phyloP scores from a whole-genome alignment of 2,113 vertebrate genomes.

The Scatophagus argus region DNA sequence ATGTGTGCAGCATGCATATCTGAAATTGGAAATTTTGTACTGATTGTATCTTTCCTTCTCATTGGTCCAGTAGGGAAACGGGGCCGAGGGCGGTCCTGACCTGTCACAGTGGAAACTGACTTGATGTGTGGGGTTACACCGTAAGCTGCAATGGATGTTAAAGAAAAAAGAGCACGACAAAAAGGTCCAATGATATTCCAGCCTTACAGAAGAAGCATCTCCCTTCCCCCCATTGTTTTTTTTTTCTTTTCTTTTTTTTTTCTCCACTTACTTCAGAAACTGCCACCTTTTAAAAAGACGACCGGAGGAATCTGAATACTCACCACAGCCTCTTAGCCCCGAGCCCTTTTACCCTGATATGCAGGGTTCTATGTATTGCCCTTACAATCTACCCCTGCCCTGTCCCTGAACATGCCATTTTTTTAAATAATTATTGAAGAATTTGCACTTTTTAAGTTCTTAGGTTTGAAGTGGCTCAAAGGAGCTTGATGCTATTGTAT shows the following conservation, averaged over 20 bases:
- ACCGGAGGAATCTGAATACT: conserved; percentile 74
- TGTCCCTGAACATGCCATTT: conserved; percentile 81
- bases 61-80: conserved; percentile 97
- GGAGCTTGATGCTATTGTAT: conserved; percentile 89
- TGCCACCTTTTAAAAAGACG: conserved; percentile 80
- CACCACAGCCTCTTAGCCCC: conserved; percentile 70
- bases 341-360: conserved; percentile 62
- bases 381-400: conserved; percentile 81
- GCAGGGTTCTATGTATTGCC: conserved; percentile 74
- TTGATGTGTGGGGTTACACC: conserved; percentile 99
- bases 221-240: conserved; percentile 42
- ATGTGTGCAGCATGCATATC: conserved; percentile 3
- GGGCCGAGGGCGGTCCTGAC: conserved; percentile 99
- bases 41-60: conserved; percentile 86
- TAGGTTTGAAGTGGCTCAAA: conserved; percentile 89
- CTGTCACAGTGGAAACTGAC: conserved; percentile 99
- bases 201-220: conserved; percentile 98
- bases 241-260: conserved; percentile 39
- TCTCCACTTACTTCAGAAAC: conserved; percentile 64
- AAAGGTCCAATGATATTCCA: conserved; percentile 88
- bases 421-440: conserved; percentile 81
- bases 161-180: conserved; percentile 88
- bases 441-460: conserved; percentile 87
- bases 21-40: neutral
- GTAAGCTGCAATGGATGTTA: conserved; percentile 98